Percentiles rank a stretch among this genome's conserved stretches.
Conservation (phyloP, 2,113 vertebrate species). For the Lutjanus erythropterus region DNA sequence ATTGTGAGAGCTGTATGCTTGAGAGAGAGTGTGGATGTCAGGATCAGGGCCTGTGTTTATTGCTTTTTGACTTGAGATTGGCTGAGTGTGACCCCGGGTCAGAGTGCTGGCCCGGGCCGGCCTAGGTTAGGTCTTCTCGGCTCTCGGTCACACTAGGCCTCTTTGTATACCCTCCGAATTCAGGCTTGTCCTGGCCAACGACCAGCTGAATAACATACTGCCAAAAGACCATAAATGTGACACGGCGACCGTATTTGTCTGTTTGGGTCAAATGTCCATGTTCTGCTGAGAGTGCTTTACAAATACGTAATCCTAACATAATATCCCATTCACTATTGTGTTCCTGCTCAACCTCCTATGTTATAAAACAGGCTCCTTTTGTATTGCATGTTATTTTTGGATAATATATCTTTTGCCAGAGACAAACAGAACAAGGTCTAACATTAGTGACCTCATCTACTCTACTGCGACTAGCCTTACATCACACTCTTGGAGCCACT, state of each 20-base stretch:
- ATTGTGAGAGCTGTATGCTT: conserved; percentile 60
- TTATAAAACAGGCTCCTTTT: conserved; percentile 39
- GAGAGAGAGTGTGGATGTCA: conserved; percentile 52
- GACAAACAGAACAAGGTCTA: conserved; percentile 38
- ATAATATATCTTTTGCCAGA: conserved; percentile 34
- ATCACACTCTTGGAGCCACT: conserved; percentile 55
- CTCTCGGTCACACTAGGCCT: conserved; percentile 64
- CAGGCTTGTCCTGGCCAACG: conserved; percentile 39
- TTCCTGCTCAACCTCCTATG: conserved; percentile 27
- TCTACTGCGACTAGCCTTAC: conserved; percentile 34
- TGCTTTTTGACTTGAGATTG: conserved; percentile 64
- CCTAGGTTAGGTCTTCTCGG: conserved; percentile 49
- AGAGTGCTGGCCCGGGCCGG: conserved; percentile 59
- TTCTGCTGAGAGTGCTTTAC: conserved; percentile 37
- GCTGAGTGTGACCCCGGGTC: conserved; percentile 70
- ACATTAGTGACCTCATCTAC: conserved; percentile 64
- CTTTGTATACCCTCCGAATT: conserved; percentile 64
- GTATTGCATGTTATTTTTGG: conserved; percentile 50
- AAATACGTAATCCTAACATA: conserved; percentile 23
- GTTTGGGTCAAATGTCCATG: conserved; percentile 59
- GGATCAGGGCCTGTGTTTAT: conserved; percentile 74
- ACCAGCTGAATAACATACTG: conserved; percentile 36
- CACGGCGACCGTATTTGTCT: conserved; percentile 45
- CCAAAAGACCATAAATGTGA: conserved; percentile 46
- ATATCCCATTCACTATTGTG: conserved; percentile 47